Evolutionary conservation across 2,113 vertebrate genomes (phyloP).

Genomic region (Alaudala cheleensis): DNA sequence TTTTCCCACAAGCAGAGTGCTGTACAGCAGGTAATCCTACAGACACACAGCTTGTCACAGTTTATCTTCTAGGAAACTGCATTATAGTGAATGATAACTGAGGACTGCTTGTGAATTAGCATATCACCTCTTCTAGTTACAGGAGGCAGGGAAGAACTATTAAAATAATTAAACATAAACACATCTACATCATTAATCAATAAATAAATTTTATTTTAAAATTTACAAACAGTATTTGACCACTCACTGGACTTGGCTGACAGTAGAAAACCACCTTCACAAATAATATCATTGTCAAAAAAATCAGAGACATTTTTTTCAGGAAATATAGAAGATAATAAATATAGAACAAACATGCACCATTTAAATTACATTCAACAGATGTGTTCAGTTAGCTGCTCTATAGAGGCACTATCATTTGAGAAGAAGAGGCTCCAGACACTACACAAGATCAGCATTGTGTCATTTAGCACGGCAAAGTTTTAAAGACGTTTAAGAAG

Average conservation of each 20-base stretch:
- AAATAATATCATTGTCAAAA: neutral
- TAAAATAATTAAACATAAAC: neutral
- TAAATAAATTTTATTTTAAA: neutral
- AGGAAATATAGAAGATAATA: neutral
- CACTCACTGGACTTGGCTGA: neutral
- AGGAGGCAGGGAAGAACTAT: neutral
- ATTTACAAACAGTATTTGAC: neutral
- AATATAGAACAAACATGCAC: neutral
- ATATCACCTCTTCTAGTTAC: neutral
- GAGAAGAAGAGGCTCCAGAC: neutral
- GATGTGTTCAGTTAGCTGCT: conserved; percentile 12
- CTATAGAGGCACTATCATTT: neutral
- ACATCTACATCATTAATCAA: neutral
- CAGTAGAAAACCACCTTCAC: neutral
- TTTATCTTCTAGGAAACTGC: neutral
- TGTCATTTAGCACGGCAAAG: neutral
- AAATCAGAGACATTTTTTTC: neutral
- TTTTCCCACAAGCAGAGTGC: neutral
- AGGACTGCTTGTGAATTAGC: neutral
- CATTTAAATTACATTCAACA: neutral
- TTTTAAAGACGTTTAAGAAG: neutral
- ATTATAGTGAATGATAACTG: neutral
- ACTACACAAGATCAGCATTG: neutral
- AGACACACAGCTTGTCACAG: neutral
- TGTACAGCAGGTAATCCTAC: neutral